phyloP scores from a whole-genome alignment of 2,888 invertebrate genomes.

The Lacanobia oleracea region DNA sequence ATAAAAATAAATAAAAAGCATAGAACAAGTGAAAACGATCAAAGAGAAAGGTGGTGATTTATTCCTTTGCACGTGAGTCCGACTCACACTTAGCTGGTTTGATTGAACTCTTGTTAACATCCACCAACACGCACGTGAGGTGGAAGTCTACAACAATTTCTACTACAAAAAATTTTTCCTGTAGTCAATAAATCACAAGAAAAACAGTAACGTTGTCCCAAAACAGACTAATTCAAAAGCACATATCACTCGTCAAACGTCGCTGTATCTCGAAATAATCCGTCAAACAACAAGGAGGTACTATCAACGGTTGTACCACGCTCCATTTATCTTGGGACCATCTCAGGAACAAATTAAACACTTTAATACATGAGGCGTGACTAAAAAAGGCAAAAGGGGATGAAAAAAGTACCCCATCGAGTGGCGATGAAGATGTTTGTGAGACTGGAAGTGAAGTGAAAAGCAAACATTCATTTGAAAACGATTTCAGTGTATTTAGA shows the following conservation, averaged over 20 bases:
- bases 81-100: too few species aligned
- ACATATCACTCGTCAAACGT: conserved; percentile 73
- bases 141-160: too few species aligned
- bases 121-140: too few species aligned
- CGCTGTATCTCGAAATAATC: conserved; percentile 78
- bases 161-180: not conserved
- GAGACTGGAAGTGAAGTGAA: conserved; percentile 46
- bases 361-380: conserved; percentile 89
- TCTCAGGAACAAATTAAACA: conserved; percentile 89
- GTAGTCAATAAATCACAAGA: conserved; percentile 11
- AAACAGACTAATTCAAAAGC: conserved; percentile 49
- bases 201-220: not conserved
- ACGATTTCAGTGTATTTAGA: not conserved
- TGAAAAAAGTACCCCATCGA: conserved; percentile 63
- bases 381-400: conserved; percentile 81
- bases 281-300: conserved; percentile 74
- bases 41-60: too few species aligned
- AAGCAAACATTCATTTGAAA: conserved; percentile 1
- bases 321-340: conserved; percentile 81
- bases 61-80: too few species aligned
- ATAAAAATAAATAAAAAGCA: too few species aligned
- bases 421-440: conserved; percentile 30
- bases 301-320: conserved; percentile 69
- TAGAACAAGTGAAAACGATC: too few species aligned
- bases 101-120: too few species aligned